Evolutionary conservation across 2,797 vertebrate genomes (phyloP).

Genomic region (Bradypus variegatus): DNA sequence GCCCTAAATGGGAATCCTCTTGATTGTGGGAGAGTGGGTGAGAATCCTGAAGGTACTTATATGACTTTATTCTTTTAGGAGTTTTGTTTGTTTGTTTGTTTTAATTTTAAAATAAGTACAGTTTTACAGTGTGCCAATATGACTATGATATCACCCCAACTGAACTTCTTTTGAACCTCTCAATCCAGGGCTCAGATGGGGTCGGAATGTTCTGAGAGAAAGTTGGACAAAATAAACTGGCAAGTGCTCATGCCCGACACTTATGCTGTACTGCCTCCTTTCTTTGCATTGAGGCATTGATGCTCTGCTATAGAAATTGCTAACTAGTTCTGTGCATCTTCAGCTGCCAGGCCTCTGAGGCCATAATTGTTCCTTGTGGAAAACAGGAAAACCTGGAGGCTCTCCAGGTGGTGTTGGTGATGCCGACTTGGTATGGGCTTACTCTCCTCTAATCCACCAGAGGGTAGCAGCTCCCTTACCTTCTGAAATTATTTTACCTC

Average conservation of each 20-base stretch:
- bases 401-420: neutral
- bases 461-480: neutral
- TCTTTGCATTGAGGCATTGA: neutral
- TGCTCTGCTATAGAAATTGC: neutral
- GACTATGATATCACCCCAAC: neutral
- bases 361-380: neutral
- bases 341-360: neutral
- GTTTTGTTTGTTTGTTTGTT: neutral
- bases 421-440: accelerated
- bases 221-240: no score
- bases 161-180: no score
- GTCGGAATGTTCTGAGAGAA: no score
- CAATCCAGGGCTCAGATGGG: no score
- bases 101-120: conserved; percentile 50
- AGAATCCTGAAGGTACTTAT: neutral
- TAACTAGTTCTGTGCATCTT: neutral
- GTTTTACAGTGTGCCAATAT: neutral
- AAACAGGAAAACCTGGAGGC: neutral
- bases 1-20: neutral
- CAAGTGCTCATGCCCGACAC: no score
- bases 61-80: neutral
- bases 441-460: neutral
- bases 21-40: neutral
- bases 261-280: neutral
- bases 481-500: neutral